Evolutionary conservation across 2,797 vertebrate species (phyloP), one percentile per base, ranked within the genome.

Genomic region (Prionace glauca): DNA sequence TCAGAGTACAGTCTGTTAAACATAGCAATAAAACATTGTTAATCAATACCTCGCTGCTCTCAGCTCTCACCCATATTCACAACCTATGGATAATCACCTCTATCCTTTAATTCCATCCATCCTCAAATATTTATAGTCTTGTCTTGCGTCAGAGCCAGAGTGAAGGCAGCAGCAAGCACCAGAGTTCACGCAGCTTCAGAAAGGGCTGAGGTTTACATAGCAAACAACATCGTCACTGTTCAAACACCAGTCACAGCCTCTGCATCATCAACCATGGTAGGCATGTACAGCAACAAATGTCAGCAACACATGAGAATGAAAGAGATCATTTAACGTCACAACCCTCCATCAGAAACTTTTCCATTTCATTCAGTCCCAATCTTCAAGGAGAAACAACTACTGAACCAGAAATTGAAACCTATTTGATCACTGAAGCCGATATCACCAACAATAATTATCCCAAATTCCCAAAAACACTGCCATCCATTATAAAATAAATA

Each of bases 51-150:
- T 22, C 36, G 2, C 41, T 45, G 16, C 4, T 84, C 81, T 45
- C 81, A 45, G 81, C 81, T 24, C 41, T 9, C 81, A 18, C 20
- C 81, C 5, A 7, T 45, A 45, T 45, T 45, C 81, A 41, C 5
- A 22, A 84, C 18, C 5, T 18, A 22, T 1, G 45, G 18, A 84
- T 45, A 84, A 84, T 41, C 81, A 45, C 81, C 81, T 84, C 81
- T 2, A 20, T 45, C 81, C 36, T 84, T 84, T 84, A 84, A 22
- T 84, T 84, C 20, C 18, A 45, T 24, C 41, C 81, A 45, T 84
- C 81, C 7, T 84, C 81, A 84, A 84, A 84, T 84, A 84, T 84
- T 84, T 84, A 84, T 84, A 84, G 81, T 45, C 81, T 45, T 22
- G 81, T 22, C 81, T 24, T 84, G 81, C 41, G 36, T 84, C 81